Base-by-base conservation (phyloP, 2,888 invertebrate genomes). In the Sipha maydis region DNA sequence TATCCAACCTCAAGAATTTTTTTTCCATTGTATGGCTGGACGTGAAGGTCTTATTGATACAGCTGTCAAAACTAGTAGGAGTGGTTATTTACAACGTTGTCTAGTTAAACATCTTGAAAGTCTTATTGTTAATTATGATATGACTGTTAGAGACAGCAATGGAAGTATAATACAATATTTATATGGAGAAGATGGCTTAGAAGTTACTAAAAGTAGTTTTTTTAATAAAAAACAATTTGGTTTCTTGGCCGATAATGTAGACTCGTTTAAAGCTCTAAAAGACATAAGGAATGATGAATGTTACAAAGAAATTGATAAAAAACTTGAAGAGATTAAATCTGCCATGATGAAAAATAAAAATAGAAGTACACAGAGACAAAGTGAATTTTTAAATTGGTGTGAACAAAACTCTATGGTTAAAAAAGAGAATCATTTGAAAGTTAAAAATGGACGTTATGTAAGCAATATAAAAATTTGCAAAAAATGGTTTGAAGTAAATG, bases 11-110 rank as follows among this genome's bases (percentile, higher is more conserved):
- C 98, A 98, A 92, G 99, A 99, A 91, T 98, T 98, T 92, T 99
- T 98, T 93, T 99, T 99, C 93, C 99, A 99, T 94, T 99, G 99
- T 91, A 99, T 99, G 99, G 99, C 99, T 86, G 99, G 99, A 88
- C 95, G 99, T 92, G 99, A 99, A 94, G 97, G 99, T 93, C 94
- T 99, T 86, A 97, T 99, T 91, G 99, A 99, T 94, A 99, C 99
- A 7, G 99, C 99, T 90, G 99, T 99, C 0, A 99, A 99, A 93
- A 99, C 99, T 1, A 98, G 98, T 93, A 95, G 99, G 90, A 98
- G 98, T 91, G 99, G 99, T 90, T 99, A 99, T 92, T 93, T 99
- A 89, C 98, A 99, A 92, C 94, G 99, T 90, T 99, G 99, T 92
- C 93, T 99, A 17, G 97, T 99, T 89, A 99, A 99, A 92, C 98